Evolutionary conservation across 1,140 invertebrate genomes (phyloP), one percentile per base, ranked within the genome.

Genomic region (Penaeus vannamei): DNA sequence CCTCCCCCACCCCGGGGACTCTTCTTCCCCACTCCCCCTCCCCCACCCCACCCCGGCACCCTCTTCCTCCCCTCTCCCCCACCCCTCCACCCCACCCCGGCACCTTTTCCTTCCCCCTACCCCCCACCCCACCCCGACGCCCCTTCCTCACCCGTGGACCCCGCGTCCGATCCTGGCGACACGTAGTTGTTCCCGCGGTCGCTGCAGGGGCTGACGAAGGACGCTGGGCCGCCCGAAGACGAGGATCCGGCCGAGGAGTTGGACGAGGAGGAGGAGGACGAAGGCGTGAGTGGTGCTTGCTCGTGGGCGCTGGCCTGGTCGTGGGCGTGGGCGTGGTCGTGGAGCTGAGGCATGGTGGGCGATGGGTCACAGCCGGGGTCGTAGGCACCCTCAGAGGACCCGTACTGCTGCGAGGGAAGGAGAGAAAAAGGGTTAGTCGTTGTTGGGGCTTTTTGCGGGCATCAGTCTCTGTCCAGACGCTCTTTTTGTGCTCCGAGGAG

Each of bases 301-400:
- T 84, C 87, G 64, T 87, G 86, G 61, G 79, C 79, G 80, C 60
- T 36, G 36, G 86, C 46, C 62, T 87, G 53, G 4, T 87, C 86
- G 53, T 89, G 87, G 80, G 80, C 87, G 87, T 89, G 87, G 69
- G 87, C 87, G 87, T 89, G 87, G 87, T 89, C 87, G 87, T 89
- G 87, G 60, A 89, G 87, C 36, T 89, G 87, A 53, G 87, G 87
- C 87, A 89, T 89, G 81, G 87, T 89, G 69, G 87, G 87, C 32
- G 87, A 89, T 32, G 87, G 87, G 81, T 89, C 87, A 84, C 87
- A 89, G 81, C 87, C 64, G 29, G 87, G 87, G 66, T 89, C 87
- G 59, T 89, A 89, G 29, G 87, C 87, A 79, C 87, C 87, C 87
- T 89, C 87, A 46, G 87, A 84, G 26, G 87, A 84, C 79, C 87